phyloP scores from a whole-genome alignment of 2,888 invertebrate genomes.

The Tyria jacobaeae region DNA sequence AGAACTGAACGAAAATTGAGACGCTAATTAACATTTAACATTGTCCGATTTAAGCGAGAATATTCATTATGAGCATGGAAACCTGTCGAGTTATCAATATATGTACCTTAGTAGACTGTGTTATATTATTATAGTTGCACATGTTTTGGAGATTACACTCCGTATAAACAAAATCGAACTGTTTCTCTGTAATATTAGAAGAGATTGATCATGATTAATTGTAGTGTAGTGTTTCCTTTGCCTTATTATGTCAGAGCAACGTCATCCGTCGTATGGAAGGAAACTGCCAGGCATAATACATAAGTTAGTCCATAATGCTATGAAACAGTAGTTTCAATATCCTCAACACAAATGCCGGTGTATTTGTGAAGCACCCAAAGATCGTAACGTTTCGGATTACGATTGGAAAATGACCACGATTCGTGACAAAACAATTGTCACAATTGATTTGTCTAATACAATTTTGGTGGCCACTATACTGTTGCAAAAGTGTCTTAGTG shows the following conservation, averaged over 20 bases:
- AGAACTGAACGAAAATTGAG: neutral
- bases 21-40: neutral
- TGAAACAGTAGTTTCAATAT: conserved; percentile 1
- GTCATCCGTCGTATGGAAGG: neutral
- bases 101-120: no score
- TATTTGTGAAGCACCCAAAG: neutral
- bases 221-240: neutral
- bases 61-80: neutral
- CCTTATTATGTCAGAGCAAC: neutral
- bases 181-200: neutral
- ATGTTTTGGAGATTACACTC: no score
- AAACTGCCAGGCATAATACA: neutral
- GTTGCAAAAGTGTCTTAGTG: conserved; percentile 32
- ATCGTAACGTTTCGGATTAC: conserved; percentile 4
- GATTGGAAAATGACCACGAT: conserved; percentile 65
- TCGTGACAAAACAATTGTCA: conserved; percentile 77
- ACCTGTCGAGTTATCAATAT: no score
- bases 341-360: neutral
- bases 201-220: conserved; percentile 7
- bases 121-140: no score
- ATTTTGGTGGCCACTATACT: conserved; percentile 31
- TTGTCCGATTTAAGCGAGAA: neutral
- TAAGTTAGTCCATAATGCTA: conserved; percentile 4
- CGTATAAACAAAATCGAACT: neutral
- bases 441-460: conserved; percentile 41